Base-by-base conservation (phyloP, 92 coral and sea anemone species). In the Hydrozoanthus gracilis region DNA sequence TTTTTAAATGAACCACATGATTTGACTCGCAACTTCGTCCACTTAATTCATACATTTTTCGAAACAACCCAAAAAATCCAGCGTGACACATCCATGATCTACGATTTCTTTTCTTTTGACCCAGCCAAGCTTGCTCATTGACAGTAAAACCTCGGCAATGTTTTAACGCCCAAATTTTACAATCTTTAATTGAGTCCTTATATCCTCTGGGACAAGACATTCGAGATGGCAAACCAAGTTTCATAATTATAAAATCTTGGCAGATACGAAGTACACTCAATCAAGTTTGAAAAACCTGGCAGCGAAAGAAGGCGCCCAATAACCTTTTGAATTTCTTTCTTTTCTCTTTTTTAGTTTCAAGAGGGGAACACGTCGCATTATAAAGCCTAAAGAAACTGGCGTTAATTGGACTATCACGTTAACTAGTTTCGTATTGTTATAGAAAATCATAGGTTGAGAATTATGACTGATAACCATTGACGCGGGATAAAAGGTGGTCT, bases 171-270 rank as follows among this genome's bases (percentile, higher is more conserved):
- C 39, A 27, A 27, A 27, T 27, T 27, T 27, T 27, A 27, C 39
- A 27, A 27, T 27, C 39, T 27, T 27, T 27, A 27, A 0, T 27
- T 27, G 39, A 27, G 39, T 27, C 39, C 39, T 27, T 27, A 27
- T 27, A 27, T 27, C 39, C 39, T 27, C 39, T 27, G 39, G 39
- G 39, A 27, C 39, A 27, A 27, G 39, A 27, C 39, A 27, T 27
- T 27, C 39, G 39, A 27, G 39, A 27, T 27, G 39, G 39, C 39
- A 27, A 27, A 27, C 39, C 39, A 27, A 4, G 90, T 90, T 7
- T 73, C 68, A 66, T 77, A 86, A 60, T 77, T 62, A 73, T 71
- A 86, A 73, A 20, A 90, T 18, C 90, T 79, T 7, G 77, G 88
- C 4, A 90, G 51, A 39, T 49, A 82, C 56, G 80, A 60, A 60